Evolutionary conservation across 2,113 vertebrate species (phyloP).

Genomic region (Crypturellus undulatus): DNA sequence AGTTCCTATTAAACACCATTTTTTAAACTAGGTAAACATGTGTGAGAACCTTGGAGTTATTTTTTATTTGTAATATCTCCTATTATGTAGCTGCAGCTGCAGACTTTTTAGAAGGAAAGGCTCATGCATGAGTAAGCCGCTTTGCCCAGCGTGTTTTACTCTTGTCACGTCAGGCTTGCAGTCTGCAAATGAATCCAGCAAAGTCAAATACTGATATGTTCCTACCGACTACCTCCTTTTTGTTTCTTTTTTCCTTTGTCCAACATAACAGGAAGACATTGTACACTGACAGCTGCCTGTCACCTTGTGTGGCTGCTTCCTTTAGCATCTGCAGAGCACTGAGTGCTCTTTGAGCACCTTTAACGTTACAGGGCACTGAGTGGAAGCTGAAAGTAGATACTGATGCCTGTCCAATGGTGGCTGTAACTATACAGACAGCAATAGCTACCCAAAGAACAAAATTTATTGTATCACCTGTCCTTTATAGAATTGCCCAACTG

Average conservation of each 20-base stretch:
- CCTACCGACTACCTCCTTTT: neutral
- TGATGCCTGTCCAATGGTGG: neutral
- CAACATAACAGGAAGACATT: neutral
- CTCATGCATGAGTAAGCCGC: neutral
- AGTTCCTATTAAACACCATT: neutral
- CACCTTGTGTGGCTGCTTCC: neutral
- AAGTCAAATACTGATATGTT: neutral
- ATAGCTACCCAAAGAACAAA: constrained; percentile 36
- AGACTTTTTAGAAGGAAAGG: neutral
- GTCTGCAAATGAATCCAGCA: neutral
- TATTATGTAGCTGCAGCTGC: neutral
- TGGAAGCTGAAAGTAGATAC: neutral
- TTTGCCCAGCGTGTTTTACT: neutral
- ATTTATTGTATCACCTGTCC: constrained; percentile 60
- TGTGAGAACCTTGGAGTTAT: neutral
- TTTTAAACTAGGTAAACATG: neutral
- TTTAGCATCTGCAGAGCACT: neutral
- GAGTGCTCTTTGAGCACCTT: too few relatives aligned
- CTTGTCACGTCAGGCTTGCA: neutral
- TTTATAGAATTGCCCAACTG: constrained; percentile 61
- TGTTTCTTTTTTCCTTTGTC: neutral
- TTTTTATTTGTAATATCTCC: neutral
- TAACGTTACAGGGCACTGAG: neutral
- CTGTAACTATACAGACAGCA: constrained; percentile 43
- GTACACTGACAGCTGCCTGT: constrained; percentile 3